Evolutionary conservation across 2,113 vertebrate genomes (phyloP).

Genomic region (Sisor rabdophorus): DNA sequence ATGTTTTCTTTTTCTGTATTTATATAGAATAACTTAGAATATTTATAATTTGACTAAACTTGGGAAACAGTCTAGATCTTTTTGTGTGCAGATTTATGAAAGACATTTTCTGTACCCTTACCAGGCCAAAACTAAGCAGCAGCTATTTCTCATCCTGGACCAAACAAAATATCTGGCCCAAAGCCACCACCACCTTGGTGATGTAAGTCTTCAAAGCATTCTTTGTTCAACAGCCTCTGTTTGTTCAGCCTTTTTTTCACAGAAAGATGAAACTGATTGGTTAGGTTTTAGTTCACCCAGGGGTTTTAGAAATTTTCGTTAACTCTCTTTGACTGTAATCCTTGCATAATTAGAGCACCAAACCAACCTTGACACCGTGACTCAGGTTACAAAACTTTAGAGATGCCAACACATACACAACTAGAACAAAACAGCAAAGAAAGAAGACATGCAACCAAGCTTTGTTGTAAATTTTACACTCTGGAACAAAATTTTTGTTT

Average conservation of each 20-base stretch:
- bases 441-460: background rate
- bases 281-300: constrained; percentile 53
- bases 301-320: constrained; percentile 56
- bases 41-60: background rate
- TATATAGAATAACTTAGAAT: background rate
- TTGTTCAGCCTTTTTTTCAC: constrained; percentile 51
- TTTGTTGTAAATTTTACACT: constrained; percentile 7
- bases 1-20: background rate
- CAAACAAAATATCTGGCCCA: constrained; percentile 56
- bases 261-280: constrained; percentile 57
- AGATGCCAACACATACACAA: constrained; percentile 28
- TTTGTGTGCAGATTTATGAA: constrained; percentile 1
- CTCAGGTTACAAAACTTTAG: constrained; percentile 56
- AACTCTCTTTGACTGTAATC: constrained; percentile 63
- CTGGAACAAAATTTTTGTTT: constrained; percentile 15
- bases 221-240: constrained; percentile 70
- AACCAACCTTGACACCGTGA: constrained; percentile 48
- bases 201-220: constrained; percentile 73
- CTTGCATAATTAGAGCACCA: constrained; percentile 59
- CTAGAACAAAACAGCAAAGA: background rate
- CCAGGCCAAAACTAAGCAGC: constrained; percentile 1
- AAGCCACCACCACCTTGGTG: constrained; percentile 57
- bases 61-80: background rate
- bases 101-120: constrained; percentile 7
- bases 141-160: constrained; percentile 52